Conservation (phyloP, 2,888 invertebrate genomes). For the Latrodectus hesperus region DNA sequence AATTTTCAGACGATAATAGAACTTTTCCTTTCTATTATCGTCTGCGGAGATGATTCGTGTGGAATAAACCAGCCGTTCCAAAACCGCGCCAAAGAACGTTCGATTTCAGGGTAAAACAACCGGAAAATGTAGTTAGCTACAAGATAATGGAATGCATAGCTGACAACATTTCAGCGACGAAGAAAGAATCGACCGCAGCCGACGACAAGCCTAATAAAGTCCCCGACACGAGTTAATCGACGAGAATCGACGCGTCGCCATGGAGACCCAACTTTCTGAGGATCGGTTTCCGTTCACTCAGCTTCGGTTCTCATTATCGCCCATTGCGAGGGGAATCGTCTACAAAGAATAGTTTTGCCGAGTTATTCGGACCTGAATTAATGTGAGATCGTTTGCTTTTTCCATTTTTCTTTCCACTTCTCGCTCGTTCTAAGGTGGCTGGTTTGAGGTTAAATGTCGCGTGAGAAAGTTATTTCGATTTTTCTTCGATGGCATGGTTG, state of each 20-base stretch:
- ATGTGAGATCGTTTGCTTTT: neutral
- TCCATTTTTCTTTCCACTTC: neutral
- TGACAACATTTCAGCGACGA: conserved; percentile 22
- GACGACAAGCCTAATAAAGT: conserved; percentile 57
- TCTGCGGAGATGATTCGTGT: neutral
- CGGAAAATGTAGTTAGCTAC: conserved; percentile 35
- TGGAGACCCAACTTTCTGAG: conserved; percentile 34
- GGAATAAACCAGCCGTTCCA: neutral
- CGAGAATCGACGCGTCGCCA: conserved; percentile 30
- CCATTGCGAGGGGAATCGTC: conserved; percentile 23
- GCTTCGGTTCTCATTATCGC: conserved; percentile 29
- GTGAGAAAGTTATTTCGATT: conserved; percentile 11
- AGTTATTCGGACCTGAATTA: conserved; percentile 21
- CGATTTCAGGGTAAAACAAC: conserved; percentile 24
- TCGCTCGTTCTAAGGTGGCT: neutral
- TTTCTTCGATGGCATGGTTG: neutral
- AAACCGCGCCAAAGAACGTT: neutral
- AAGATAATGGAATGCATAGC: conserved; percentile 48
- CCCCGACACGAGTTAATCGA: conserved; percentile 58
- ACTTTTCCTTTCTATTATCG: neutral
- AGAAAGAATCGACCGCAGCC: conserved; percentile 26
- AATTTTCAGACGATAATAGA: neutral
- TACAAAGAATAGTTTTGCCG: conserved; percentile 27
- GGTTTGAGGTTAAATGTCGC: conserved; percentile 18
- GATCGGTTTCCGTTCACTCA: conserved; percentile 52